phyloP scores from a whole-genome alignment of 1,140 invertebrate species.

The Brachionus sp. region DNA sequence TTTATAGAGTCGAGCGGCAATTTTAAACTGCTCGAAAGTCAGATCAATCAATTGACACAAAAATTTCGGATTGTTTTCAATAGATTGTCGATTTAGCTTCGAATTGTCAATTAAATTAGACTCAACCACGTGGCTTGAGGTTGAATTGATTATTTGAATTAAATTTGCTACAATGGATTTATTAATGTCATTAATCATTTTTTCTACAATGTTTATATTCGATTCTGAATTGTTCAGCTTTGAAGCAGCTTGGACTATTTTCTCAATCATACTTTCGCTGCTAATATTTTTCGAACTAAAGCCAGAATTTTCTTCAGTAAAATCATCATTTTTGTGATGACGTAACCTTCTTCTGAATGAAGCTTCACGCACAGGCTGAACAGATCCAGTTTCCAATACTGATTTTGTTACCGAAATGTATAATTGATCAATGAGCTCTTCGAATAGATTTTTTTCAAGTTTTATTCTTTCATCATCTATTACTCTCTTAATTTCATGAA shows the following conservation, averaged over 20 bases:
- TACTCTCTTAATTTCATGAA: constrained; percentile 17
- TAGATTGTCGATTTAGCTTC: constrained; percentile 11
- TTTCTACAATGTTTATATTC: constrained; percentile 45
- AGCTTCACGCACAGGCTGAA: not conserved
- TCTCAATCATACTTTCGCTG: constrained; percentile 32
- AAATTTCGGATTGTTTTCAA: constrained; percentile 43
- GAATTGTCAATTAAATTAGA: constrained; percentile 32
- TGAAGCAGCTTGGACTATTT: constrained; percentile 29
- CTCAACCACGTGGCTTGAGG: constrained; percentile 32
- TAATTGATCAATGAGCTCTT: constrained; percentile 35
- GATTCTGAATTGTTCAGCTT: constrained; percentile 25
- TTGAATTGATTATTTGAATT: constrained; percentile 37
- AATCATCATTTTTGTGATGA: constrained; percentile 18
- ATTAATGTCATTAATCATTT: constrained; percentile 42
- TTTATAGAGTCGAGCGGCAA: constrained; percentile 12
- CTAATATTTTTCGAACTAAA: not conserved
- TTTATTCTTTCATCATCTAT: constrained; percentile 33
- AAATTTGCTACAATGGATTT: not conserved
- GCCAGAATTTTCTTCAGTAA: not conserved
- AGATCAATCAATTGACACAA: constrained; percentile 31
- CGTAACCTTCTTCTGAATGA: constrained; percentile 18
- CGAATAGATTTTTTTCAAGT: constrained; percentile 10
- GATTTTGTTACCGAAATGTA: constrained; percentile 2
- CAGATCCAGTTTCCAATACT: constrained; percentile 16
- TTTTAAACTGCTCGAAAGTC: constrained; percentile 42